Conservation (phyloP, 2,797 vertebrate genomes). For the Acridotheres tristis region DNA sequence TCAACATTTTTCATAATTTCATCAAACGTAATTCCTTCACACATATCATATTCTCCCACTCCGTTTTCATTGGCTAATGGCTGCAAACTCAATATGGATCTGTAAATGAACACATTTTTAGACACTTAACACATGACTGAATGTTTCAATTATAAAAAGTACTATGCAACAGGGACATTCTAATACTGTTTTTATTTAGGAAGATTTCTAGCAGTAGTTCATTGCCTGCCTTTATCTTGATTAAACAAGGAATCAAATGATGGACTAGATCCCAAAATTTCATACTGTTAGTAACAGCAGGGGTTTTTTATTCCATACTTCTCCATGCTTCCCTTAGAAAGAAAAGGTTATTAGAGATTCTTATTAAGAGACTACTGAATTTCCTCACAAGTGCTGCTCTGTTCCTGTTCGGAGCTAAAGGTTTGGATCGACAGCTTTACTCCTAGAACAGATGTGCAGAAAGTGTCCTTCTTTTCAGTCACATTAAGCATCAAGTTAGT, state of each 20-base stretch:
- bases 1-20: slow-evolving; percentile 81
- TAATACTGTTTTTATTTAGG: neutral
- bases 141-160: neutral
- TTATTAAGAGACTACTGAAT: neutral
- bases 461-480: neutral
- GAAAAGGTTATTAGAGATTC: neutral
- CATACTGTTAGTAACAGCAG: neutral
- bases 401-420: neutral
- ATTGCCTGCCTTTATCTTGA: neutral
- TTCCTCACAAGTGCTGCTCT: neutral
- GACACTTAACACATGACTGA: neutral
- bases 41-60: slow-evolving; percentile 74
- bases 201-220: neutral
- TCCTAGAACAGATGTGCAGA: neutral
- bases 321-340: neutral
- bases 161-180: neutral
- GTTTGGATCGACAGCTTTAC: neutral
- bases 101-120: slow-evolving; percentile 62
- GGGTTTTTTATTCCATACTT: rapidly evolving
- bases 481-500: neutral
- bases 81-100: slow-evolving; percentile 87
- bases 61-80: slow-evolving; percentile 76
- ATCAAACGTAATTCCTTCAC: slow-evolving; percentile 90
- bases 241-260: neutral
- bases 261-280: neutral